A percentile compares a stretch with the other conserved stretches of the same genome.
Conservation (phyloP, 2,113 vertebrate genomes). For the Mellivora capensis region DNA sequence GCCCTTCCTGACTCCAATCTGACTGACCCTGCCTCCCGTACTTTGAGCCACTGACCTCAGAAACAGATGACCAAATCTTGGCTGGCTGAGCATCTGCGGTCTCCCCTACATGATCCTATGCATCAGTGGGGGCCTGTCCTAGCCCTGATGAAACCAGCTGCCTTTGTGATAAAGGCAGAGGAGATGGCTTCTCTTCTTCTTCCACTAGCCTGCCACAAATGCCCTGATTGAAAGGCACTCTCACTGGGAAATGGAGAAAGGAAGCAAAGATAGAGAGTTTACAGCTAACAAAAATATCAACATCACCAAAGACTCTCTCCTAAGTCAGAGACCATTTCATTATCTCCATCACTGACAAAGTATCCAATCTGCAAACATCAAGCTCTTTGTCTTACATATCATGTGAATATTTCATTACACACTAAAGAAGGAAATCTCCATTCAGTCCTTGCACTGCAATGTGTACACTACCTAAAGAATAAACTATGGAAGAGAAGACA, state of each 20-base stretch:
- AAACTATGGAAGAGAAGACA: not conserved
- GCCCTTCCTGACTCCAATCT: not conserved
- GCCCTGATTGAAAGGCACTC: not conserved
- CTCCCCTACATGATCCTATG: not conserved
- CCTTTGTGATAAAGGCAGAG: not conserved
- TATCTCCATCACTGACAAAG: not conserved
- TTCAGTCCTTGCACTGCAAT: not conserved
- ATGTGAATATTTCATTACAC: not conserved
- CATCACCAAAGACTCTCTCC: not conserved
- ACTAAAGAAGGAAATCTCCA: not conserved
- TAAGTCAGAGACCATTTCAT: not conserved
- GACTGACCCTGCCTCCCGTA: not conserved
- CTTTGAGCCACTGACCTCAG: not conserved
- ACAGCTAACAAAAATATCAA: not conserved
- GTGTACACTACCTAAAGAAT: not conserved
- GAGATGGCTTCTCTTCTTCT: not conserved
- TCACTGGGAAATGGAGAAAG: not conserved
- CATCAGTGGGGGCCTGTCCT: not conserved
- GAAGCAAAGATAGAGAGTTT: not conserved
- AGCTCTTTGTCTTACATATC: not conserved
- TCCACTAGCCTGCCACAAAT: not conserved
- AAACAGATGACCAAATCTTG: not conserved
- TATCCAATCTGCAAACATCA: not conserved
- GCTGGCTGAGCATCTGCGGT: not conserved
- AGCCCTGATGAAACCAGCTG: not conserved